These are phyloP conservation scores for Cynocephalus volans DNA, from an alignment of 2,113 vertebrate species.

Conservation along the genomic window DNA sequence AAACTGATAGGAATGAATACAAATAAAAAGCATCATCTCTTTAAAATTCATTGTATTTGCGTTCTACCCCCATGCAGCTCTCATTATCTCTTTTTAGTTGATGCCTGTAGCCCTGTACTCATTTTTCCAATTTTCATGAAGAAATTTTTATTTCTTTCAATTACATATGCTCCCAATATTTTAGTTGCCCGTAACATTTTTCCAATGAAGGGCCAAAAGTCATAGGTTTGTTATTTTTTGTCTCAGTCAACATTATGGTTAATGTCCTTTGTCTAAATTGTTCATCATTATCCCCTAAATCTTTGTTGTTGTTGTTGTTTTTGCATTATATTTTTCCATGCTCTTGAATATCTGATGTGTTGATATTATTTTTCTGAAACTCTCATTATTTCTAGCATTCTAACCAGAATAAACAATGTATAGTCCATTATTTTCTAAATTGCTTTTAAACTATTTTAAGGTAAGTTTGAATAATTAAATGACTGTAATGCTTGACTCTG, in stretches of 20 bases:
- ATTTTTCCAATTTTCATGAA: slow-evolving; percentile 69
- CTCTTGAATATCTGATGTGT: slow-evolving; percentile 78
- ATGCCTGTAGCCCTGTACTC: slow-evolving; percentile 11
- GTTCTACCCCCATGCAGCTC: neutral
- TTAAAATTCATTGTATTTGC: slow-evolving; percentile 66
- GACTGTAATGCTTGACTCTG: slow-evolving; percentile 29
- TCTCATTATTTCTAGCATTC: slow-evolving; percentile 83
- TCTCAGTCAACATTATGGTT: neutral
- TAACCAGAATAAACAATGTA: slow-evolving; percentile 81
- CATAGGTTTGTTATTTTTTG: neutral
- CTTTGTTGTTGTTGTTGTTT: slow-evolving; percentile 69
- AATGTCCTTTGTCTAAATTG: slow-evolving; percentile 84
- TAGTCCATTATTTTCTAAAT: slow-evolving; percentile 81
- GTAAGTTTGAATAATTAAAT: slow-evolving; percentile 76
- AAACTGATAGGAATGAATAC: slow-evolving; percentile 47
- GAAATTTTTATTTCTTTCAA: slow-evolving; percentile 67
- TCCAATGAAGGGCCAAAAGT: slow-evolving; percentile 28
- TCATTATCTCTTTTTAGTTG: slow-evolving; percentile 44
- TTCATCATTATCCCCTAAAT: slow-evolving; percentile 60
- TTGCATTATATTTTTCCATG: slow-evolving; percentile 81
- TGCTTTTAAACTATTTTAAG: slow-evolving; percentile 86
- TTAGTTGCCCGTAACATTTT: slow-evolving; percentile 52
- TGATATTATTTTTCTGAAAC: slow-evolving; percentile 83
- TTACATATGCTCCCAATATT: slow-evolving; percentile 41
- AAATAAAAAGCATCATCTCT: slow-evolving; percentile 10